Evolutionary conservation across 2,888 invertebrate species (phyloP).

Genomic region (Pammene aurita): DNA sequence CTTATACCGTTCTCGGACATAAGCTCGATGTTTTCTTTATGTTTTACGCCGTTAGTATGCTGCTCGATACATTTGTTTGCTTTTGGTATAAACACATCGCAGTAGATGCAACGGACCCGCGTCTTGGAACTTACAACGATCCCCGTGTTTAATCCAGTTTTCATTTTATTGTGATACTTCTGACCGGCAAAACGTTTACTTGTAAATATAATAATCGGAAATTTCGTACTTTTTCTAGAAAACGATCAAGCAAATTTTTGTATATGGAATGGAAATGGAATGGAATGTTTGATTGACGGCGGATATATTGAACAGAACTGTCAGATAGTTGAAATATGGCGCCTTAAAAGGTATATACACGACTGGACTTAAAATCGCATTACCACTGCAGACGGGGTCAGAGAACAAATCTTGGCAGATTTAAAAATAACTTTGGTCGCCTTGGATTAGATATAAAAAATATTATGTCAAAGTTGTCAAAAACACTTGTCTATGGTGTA

Average conservation of each 20-base stretch:
- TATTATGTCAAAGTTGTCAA: background rate
- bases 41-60: constrained; percentile 65
- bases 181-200: constrained; percentile 33
- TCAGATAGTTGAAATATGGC: constrained; percentile 22
- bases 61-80: constrained; percentile 70
- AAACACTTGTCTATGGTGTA: constrained; percentile 12
- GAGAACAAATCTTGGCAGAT: background rate
- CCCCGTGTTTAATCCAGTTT: constrained; percentile 60
- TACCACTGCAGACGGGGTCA: background rate
- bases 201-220: constrained; percentile 39
- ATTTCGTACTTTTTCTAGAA: constrained; percentile 45
- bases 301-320: background rate
- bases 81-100: constrained; percentile 68
- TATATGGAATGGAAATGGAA: constrained; percentile 30
- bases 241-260: constrained; percentile 39
- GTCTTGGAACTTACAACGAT: constrained; percentile 65
- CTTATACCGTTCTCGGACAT: constrained; percentile 64
- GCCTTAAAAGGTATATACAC: constrained; percentile 2
- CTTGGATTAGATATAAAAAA: background rate
- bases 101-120: constrained; percentile 66
- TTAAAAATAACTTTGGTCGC: background rate
- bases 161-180: constrained; percentile 55
- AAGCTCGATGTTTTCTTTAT: constrained; percentile 63
- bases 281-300: constrained; percentile 33
- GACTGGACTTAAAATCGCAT: constrained; percentile 2